phyloP scores from a whole-genome alignment of 2,797 vertebrate genomes.

The Ctenochaetus hawaiiensis region DNA sequence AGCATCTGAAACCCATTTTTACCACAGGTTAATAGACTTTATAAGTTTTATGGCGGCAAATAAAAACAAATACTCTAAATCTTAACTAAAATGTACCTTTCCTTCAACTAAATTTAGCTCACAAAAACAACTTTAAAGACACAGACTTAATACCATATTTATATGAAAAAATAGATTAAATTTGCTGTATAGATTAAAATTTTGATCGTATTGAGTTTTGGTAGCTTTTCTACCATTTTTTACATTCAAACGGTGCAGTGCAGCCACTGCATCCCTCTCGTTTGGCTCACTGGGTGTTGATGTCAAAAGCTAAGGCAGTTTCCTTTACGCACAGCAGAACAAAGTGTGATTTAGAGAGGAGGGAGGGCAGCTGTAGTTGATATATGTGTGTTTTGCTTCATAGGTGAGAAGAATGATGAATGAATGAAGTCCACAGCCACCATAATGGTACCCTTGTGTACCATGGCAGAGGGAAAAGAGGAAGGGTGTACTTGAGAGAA shows the following conservation, averaged over 20 bases:
- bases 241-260: slow-evolving; percentile 21
- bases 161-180: background rate
- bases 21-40: background rate
- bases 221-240: slow-evolving; percentile 25
- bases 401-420: slow-evolving; percentile 84
- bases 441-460: slow-evolving; percentile 79
- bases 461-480: slow-evolving; percentile 73
- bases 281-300: slow-evolving; percentile 60
- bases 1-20: slow-evolving; percentile 12
- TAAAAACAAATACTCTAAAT: slow-evolving; percentile 6
- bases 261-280: slow-evolving; percentile 36
- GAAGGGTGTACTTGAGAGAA: slow-evolving; percentile 77
- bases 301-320: slow-evolving; percentile 71
- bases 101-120: background rate
- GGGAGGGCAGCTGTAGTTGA: slow-evolving; percentile 74
- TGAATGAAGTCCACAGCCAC: slow-evolving; percentile 80
- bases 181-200: slow-evolving; percentile 10
- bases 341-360: slow-evolving; percentile 83
- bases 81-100: slow-evolving; percentile 21
- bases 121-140: background rate
- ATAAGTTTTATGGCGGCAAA: background rate
- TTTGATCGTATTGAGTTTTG: slow-evolving; percentile 1
- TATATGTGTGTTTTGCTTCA: slow-evolving; percentile 84
- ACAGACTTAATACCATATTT: too few species aligned
- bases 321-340: slow-evolving; percentile 77